phyloP scores from a whole-genome alignment of 2,888 invertebrate genomes.

The Phortica magna region DNA sequence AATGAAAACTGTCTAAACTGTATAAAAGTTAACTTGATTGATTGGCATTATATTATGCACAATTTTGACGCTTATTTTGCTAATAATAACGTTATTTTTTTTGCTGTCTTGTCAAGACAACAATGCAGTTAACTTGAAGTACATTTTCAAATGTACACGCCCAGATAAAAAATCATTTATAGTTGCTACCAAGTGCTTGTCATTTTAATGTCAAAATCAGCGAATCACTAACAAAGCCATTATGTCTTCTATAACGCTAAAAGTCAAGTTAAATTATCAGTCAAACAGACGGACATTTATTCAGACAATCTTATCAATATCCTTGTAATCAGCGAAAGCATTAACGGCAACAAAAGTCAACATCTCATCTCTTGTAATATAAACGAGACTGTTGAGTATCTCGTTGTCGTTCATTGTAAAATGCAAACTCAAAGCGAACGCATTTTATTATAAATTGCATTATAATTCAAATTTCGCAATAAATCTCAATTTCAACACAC shows the following conservation, averaged over 20 bases:
- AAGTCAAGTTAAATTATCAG: conserved; percentile 9
- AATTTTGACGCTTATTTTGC: background rate
- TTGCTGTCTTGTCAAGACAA: background rate
- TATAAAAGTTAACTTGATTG: background rate
- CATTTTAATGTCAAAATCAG: conserved; percentile 51
- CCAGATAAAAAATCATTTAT: background rate
- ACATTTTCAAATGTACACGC: background rate
- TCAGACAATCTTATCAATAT: conserved; percentile 59
- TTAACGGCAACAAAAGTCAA: conserved; percentile 31
- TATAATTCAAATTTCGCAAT: conserved; percentile 73
- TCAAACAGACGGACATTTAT: background rate
- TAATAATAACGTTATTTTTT: background rate
- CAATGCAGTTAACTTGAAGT: too few species aligned
- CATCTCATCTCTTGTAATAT: conserved; percentile 58
- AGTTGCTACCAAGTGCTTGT: conserved; percentile 61
- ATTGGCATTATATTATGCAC: background rate
- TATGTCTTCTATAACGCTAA: conserved; percentile 38
- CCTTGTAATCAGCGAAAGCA: conserved; percentile 35
- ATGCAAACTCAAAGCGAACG: conserved; percentile 28
- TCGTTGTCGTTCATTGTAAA: conserved; percentile 42
- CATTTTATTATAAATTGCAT: conserved; percentile 71
- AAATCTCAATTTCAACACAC: conserved; percentile 72
- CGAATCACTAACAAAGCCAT: conserved; percentile 47
- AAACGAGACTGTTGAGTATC: conserved; percentile 36
- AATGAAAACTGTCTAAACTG: background rate